Evolutionary conservation across 2,797 vertebrate species (phyloP), one percentile per base, ranked within the genome.

Genomic region (Sebastes vulpes): DNA sequence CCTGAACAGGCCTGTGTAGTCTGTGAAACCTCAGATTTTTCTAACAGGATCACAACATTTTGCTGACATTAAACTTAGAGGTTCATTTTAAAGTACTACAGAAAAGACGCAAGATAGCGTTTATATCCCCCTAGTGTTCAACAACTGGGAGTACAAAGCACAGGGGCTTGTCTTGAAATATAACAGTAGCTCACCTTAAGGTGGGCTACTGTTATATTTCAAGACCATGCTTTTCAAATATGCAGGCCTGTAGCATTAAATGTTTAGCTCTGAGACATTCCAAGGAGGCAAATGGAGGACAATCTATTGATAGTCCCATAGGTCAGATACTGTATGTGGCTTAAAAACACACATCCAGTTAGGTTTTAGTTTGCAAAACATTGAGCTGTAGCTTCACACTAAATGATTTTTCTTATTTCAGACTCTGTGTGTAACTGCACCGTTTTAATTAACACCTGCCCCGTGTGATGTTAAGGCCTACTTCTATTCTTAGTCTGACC

Each of bases 401-500:
- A 65, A 67, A 23, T 48, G 11, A 3, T 3, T 72, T 58, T 35
- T 72, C 5, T 20, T 54, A 10, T 74, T 50, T 60, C 32, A 65
- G 35, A 29, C 65, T 56, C 3, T 64, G 12, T 31, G 9, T 60
- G 46, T 67, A 46, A 66, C 12, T 48, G 59, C 14, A 50, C 35
- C 61, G n/a, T 80, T 52, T 76, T 90, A 77, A 91, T 90, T 89
- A 87, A 72, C 67, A 85, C 68, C 50, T 68, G 68, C 63, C 65
- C 21, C 57, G 6, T 68, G 74, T 80, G 75, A 88, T 74, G 32
- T 70, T 61, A 7, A 31, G 38, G 9, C 35, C 29, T 18, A 28
- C 38, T 82, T 79, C 84, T 91, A 90, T 91, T 90, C 50, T 77
- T 85, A 83, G 83, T 76, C 29, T 76, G 81, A 84, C 88, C 77